Conservation (phyloP, 53 echinoderm and acorn worm genomes). For the Holothuria leucospilota region DNA sequence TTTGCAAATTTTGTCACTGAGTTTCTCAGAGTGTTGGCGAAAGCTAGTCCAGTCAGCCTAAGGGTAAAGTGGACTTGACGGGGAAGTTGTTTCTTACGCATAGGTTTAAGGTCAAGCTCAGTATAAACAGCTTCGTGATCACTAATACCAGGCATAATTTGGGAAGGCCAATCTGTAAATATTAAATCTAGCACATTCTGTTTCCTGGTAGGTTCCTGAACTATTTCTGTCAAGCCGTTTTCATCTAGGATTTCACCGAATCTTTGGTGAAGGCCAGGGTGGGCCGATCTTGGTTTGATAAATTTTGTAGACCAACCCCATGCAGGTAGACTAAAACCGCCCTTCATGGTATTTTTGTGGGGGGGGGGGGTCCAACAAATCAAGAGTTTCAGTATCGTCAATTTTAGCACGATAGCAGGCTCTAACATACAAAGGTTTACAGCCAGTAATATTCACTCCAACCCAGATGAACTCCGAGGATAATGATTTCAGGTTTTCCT, state of each 20-base stretch:
- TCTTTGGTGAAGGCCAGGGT: neutral
- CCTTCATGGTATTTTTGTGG: neutral
- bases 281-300: neutral
- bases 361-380: neutral
- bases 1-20: neutral
- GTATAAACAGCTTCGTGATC: too few relatives aligned
- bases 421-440: constrained; percentile 20
- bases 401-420: neutral
- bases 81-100: neutral
- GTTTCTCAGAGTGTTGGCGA: constrained; percentile 23
- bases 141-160: constrained; percentile 31
- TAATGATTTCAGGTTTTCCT: too few relatives aligned
- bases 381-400: neutral
- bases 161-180: neutral
- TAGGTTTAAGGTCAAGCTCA: constrained; percentile 2
- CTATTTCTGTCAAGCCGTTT: neutral
- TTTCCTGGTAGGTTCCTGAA: constrained; percentile 18
- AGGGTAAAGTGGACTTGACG: neutral
- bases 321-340: constrained; percentile 14
- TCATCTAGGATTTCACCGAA: constrained; percentile 19
- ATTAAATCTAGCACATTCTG: neutral
- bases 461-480: too few relatives aligned
- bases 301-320: constrained; percentile 6
- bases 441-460: constrained; percentile 17
- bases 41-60: constrained; percentile 8